Conservation (phyloP, 2,797 vertebrate genomes). For the Xyrichtys novacula region DNA sequence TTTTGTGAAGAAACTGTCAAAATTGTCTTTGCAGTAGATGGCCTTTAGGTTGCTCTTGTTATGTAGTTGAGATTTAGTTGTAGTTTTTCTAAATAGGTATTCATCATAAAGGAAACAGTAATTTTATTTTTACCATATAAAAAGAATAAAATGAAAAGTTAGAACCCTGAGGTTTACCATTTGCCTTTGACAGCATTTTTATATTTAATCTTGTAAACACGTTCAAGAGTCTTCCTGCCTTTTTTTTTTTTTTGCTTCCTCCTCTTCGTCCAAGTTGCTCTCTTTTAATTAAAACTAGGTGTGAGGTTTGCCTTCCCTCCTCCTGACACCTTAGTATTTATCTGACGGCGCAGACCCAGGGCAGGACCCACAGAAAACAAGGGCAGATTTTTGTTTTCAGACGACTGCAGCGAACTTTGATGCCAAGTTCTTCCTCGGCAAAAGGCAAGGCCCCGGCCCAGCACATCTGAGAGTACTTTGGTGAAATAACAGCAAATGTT, state of each 20-base stretch:
- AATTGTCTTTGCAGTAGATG: too few relatives aligned
- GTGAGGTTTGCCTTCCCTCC: slow-evolving; percentile 56
- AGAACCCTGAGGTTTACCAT: not conserved
- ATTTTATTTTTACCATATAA: not conserved
- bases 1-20: too few relatives aligned
- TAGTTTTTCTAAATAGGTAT: not conserved
- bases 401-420: slow-evolving; percentile 79
- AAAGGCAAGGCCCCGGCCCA: slow-evolving; percentile 69
- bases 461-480: slow-evolving; percentile 89
- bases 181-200: not conserved
- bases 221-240: not conserved
- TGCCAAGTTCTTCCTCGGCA: slow-evolving; percentile 78
- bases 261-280: not conserved
- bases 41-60: not conserved
- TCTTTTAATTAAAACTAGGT: slow-evolving; percentile 76
- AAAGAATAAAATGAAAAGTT: not conserved
- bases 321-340: slow-evolving; percentile 81
- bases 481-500: slow-evolving; percentile 91
- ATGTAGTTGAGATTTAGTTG: too few relatives aligned
- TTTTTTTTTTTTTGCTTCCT: not conserved
- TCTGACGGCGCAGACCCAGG: slow-evolving; percentile 64
- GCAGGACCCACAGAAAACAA: slow-evolving; percentile 71
- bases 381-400: slow-evolving; percentile 76
- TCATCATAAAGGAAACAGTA: not conserved
- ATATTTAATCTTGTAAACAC: not conserved